Conservation (phyloP, 2,888 invertebrate species). For the Lasioglossum malachurum region DNA sequence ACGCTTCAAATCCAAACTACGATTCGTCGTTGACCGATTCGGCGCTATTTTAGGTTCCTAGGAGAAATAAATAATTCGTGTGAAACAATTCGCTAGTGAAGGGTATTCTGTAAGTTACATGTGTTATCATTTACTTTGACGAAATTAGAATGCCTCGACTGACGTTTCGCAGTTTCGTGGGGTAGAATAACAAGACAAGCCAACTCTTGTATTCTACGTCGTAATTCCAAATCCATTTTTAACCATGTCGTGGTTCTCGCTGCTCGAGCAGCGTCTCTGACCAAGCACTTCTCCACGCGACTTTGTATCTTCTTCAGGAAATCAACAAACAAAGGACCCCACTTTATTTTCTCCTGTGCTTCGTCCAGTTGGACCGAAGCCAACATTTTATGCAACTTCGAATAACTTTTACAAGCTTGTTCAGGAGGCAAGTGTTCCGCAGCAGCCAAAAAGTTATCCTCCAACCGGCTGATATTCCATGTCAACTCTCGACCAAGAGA, state of each 20-base stretch:
- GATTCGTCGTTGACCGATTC: constrained; percentile 76
- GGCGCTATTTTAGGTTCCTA: constrained; percentile 78
- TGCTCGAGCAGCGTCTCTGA: constrained; percentile 89
- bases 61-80: not conserved
- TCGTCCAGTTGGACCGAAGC: constrained; percentile 76
- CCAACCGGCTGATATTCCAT: constrained; percentile 91
- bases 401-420: constrained; percentile 93
- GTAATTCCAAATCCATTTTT: constrained; percentile 87
- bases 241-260: constrained; percentile 89
- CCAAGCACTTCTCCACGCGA: constrained; percentile 90
- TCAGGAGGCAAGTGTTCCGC: constrained; percentile 93
- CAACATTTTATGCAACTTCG: constrained; percentile 83
- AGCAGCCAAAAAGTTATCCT: constrained; percentile 92
- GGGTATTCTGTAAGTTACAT: not conserved
- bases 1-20: constrained; percentile 83
- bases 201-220: constrained; percentile 88
- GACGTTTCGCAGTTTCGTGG: constrained; percentile 82
- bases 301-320: constrained; percentile 88
- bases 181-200: constrained; percentile 86
- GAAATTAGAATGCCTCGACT: constrained; percentile 81
- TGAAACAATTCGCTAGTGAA: not conserved
- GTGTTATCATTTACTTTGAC: constrained; percentile 74
- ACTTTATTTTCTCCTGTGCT: constrained; percentile 85
- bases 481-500: constrained; percentile 90
- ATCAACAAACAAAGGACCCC: constrained; percentile 86